phyloP scores from a whole-genome alignment of 2,797 vertebrate species.

The Esox lucius region DNA sequence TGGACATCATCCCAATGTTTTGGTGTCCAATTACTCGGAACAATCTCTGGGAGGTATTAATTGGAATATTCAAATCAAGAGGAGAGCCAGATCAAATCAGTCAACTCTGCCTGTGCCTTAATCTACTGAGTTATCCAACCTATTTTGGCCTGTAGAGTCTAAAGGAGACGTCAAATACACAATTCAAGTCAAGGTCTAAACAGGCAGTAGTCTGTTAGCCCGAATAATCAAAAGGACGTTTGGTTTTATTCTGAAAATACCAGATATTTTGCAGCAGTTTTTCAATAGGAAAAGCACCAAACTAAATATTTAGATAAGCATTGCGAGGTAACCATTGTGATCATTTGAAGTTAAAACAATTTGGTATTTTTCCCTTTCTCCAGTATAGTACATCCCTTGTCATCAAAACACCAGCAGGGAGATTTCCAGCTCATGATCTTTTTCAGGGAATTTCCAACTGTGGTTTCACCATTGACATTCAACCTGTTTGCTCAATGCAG shows the following conservation, averaged over 20 bases:
- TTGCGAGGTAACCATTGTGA: neutral
- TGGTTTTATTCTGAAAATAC: neutral
- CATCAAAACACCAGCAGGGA: slow-evolving; percentile 18
- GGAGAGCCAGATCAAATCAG: neutral
- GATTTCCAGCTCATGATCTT: neutral
- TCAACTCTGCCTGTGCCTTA: neutral
- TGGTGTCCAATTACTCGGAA: neutral
- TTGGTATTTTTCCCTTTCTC: neutral
- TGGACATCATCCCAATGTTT: neutral
- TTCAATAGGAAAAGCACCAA: neutral
- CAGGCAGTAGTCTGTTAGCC: neutral
- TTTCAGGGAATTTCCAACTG: slow-evolving; percentile 43
- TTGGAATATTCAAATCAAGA: neutral
- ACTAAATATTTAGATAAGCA: neutral
- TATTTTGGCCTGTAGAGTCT: no score
- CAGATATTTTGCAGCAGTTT: neutral
- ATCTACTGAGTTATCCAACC: no score
- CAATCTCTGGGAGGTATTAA: neutral
- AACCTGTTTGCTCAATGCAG: slow-evolving; percentile 18
- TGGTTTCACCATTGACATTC: slow-evolving; percentile 22
- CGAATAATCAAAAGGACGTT: neutral
- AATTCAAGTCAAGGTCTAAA: neutral
- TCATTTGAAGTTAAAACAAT: neutral
- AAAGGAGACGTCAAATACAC: no score
- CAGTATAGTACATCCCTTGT: neutral